These are phyloP conservation scores for Petrolisthes cinctipes DNA, from an alignment of 2,888 invertebrate genomes.

Conservation along the genomic window DNA sequence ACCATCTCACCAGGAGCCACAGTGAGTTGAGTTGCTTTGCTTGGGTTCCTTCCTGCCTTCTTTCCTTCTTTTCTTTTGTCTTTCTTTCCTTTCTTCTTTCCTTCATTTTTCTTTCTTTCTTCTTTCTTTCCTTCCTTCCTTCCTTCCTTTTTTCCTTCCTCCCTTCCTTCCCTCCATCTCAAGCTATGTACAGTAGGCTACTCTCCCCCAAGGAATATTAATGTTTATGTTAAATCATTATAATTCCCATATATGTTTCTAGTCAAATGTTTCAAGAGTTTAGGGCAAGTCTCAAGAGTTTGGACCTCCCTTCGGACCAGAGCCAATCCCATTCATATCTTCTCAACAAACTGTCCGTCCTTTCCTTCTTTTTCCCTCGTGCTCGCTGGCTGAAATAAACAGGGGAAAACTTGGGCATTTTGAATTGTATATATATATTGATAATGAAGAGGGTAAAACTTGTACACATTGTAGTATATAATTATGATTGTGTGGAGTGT, in stretches of 20 bases:
- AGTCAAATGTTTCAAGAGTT: not conserved
- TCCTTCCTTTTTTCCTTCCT: not conserved
- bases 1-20: not conserved
- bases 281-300: not conserved
- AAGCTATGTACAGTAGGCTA: not conserved
- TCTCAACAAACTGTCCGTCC: no score
- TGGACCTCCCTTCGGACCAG: no score
- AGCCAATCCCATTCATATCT: no score
- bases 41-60: not conserved
- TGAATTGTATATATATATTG: no score
- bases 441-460: no score
- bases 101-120: not conserved
- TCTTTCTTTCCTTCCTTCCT: not conserved
- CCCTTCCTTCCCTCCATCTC: not conserved
- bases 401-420: no score
- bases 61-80: not conserved
- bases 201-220: not conserved
- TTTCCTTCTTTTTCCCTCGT: no score
- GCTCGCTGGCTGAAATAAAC: no score
- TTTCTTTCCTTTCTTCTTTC: not conserved
- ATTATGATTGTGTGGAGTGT: no score
- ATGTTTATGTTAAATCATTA: no score
- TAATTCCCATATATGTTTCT: no score
- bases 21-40: not conserved
- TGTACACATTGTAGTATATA: no score